Base-by-base conservation (phyloP, 2,113 vertebrate genomes). In the Pogonocichla stellata region DNA sequence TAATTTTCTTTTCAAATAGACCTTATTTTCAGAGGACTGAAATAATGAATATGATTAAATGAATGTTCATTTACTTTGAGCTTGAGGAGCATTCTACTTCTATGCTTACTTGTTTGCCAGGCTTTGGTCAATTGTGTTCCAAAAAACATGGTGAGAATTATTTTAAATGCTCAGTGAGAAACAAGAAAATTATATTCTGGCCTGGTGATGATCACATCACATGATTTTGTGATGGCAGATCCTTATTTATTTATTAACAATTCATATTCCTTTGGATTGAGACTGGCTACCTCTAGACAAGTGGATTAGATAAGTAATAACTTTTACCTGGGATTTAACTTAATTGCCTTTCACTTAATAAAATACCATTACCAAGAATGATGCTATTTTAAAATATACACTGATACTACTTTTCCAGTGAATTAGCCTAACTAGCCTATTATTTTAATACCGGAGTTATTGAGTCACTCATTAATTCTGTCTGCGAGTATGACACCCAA, bases 401-500 rank as follows among this genome's bases (percentile, higher is more conserved):
- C 64, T 77, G 38, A 87, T 85, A 56, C 47, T 92, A 22, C 36
- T 93, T 95, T 93, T 95, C 64, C 69, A 93, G 50, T 87, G 80
- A 91, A 95, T 97, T 91, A 92, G 48, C 81, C 83, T 93, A 89
- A 86, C 80, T 91, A 91, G 75, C 70, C 83, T 92, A 62, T 94
- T 91, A 91, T 94, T 50, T 92, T 95, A 93, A 88, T 95, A 90
- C 33, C 87, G 66, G 14, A 83, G 16, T 83, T 91, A 93, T 78
- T 92, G 86, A 93, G 84, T 80, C 71, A 90, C 64, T 91, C 74
- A 91, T 96, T 96, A 97, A 95, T 96, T 95, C 71, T 79, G 29
- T 80, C 80, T 89, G 78, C 62, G 96, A 89, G 62, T 90, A 79
- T 90, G 91, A 95, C 91, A 96, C 67, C 50, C 64, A 93, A 87